Conservation (phyloP, 2,797 vertebrate genomes). For the Halcyon smyrnensis region DNA sequence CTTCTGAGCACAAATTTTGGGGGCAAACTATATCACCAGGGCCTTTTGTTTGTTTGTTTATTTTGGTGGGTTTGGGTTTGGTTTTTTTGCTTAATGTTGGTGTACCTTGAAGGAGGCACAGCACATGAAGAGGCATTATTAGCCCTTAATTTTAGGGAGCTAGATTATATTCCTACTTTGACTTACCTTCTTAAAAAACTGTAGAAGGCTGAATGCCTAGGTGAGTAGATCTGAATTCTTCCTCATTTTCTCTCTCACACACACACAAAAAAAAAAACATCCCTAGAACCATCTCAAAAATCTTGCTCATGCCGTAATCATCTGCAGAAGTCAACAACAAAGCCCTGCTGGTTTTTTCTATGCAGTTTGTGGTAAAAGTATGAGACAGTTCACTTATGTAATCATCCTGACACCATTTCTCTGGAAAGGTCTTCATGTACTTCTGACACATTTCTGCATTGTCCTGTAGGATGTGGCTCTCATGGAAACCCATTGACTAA, state of each 20-base stretch:
- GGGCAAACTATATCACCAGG: accelerated
- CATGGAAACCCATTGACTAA: background rate
- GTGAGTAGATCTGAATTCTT: background rate
- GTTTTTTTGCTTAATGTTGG: background rate
- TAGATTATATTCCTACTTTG: background rate
- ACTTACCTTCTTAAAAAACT: background rate
- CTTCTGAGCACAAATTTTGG: background rate
- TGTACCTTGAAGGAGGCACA: background rate
- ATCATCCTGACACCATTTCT: background rate
- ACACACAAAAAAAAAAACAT: background rate
- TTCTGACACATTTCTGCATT: background rate
- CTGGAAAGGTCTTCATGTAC: background rate
- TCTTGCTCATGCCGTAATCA: background rate
- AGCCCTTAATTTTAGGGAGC: background rate
- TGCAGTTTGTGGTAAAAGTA: background rate
- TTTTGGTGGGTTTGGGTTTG: background rate
- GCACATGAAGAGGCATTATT: background rate
- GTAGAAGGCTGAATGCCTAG: background rate
- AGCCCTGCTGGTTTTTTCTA: background rate
- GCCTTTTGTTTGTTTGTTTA: background rate
- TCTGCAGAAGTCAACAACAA: background rate
- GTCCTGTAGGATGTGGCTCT: background rate
- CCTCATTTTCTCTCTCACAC: background rate
- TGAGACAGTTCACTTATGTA: background rate
- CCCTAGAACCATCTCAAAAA: background rate